Evolutionary conservation across 1,140 invertebrate species (phyloP).

Genomic region (Anthonomus grandis): DNA sequence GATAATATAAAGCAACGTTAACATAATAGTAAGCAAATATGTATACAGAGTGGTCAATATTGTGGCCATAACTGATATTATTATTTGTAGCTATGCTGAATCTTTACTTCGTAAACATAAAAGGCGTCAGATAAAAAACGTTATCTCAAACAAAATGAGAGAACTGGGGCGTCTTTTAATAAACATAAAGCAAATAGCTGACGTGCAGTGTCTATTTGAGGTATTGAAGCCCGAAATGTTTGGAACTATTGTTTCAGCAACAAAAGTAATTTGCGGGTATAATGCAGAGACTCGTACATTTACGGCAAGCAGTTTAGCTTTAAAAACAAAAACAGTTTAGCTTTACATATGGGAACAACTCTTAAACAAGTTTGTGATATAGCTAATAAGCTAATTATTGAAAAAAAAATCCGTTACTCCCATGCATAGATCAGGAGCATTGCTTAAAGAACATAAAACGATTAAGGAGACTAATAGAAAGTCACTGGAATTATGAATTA

Average conservation of each 20-base stretch:
- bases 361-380: no score
- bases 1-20: no score
- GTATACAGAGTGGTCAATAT: no score
- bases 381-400: no score
- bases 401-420: no score
- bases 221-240: constrained; percentile 28
- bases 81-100: constrained; percentile 31
- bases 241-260: constrained; percentile 25
- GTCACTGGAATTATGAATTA: no score
- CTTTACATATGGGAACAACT: no score
- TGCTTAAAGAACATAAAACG: no score
- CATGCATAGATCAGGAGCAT: no score
- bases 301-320: constrained; percentile 26
- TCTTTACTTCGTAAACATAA: constrained; percentile 30
- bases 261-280: constrained; percentile 27
- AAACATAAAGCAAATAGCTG: constrained; percentile 6
- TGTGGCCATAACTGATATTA: constrained; percentile 23
- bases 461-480: no score
- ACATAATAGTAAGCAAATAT: no score
- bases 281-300: constrained; percentile 16
- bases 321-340: constrained; percentile 26
- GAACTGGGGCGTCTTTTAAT: no score
- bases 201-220: constrained; percentile 4
- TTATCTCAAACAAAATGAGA: constrained; percentile 31
- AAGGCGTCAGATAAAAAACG: constrained; percentile 21